Conservation (phyloP, 1,140 invertebrate species). For the Phthorimaea operculella region DNA sequence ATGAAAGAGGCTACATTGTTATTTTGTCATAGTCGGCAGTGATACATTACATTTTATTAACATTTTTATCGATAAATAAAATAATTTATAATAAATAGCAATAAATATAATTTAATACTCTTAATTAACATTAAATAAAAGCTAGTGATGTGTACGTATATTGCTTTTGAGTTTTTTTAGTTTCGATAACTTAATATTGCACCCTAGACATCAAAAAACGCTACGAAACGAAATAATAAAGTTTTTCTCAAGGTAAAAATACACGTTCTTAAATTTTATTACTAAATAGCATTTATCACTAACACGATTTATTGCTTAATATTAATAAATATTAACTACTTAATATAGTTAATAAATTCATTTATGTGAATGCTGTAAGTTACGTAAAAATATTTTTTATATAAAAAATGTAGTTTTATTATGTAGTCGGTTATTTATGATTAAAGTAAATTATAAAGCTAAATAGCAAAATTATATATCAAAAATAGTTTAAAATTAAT, state of each 20-base stretch:
- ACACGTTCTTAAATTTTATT: slow-evolving; percentile 22
- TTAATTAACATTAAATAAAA: slow-evolving; percentile 16
- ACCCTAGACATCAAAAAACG: slow-evolving; percentile 23
- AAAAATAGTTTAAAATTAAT: too few relatives aligned
- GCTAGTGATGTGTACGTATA: slow-evolving; percentile 50
- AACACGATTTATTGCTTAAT: slow-evolving; percentile 61
- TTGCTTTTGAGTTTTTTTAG: slow-evolving; percentile 43
- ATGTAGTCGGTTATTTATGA: too few relatives aligned
- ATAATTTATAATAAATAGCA: background rate
- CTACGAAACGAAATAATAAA: slow-evolving; percentile 13
- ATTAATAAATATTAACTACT: slow-evolving; percentile 34
- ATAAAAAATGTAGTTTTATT: too few relatives aligned
- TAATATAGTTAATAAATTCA: slow-evolving; percentile 43
- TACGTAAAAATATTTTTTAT: too few relatives aligned
- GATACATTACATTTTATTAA: background rate
- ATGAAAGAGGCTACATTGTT: too few relatives aligned
- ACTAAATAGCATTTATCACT: slow-evolving; percentile 56
- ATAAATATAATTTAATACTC: background rate
- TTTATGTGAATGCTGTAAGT: slow-evolving; percentile 25
- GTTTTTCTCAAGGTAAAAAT: slow-evolving; percentile 17
- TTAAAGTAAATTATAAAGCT: too few relatives aligned
- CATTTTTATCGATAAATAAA: background rate
- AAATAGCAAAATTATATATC: too few relatives aligned
- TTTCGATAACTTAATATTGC: slow-evolving; percentile 57
- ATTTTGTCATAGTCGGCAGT: slow-evolving; percentile 1